These are phyloP conservation scores for Amphipoea oculea DNA, from an alignment of 2,888 invertebrate genomes.

Conservation along the genomic window DNA sequence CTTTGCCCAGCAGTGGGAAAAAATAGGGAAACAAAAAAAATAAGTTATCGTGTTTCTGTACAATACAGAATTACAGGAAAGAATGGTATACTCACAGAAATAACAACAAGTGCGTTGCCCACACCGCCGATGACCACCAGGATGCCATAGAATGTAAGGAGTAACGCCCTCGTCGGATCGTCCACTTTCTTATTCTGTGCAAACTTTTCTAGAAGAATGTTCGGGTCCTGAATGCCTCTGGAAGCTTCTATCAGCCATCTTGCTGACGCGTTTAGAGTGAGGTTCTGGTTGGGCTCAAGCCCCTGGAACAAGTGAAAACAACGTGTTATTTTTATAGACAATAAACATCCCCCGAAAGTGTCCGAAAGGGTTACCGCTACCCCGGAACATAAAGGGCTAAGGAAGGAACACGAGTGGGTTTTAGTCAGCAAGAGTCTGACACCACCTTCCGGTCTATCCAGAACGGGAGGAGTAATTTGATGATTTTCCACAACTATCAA, in stretches of 20 bases:
- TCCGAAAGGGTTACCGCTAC: too few relatives aligned
- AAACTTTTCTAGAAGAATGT: conserved; percentile 91
- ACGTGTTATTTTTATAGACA: background rate
- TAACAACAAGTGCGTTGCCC: conserved; percentile 96
- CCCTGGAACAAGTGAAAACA: conserved; percentile 80
- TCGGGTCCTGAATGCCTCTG: conserved; percentile 82
- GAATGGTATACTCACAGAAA: conserved; percentile 86
- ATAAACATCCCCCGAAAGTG: background rate
- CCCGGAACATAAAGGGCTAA: too few relatives aligned
- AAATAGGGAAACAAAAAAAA: too few relatives aligned
- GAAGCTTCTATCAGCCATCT: conserved; percentile 87
- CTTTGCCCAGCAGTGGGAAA: too few relatives aligned
- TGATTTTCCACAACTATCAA: too few relatives aligned
- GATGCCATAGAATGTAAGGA: conserved; percentile 93
- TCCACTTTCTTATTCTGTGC: conserved; percentile 93
- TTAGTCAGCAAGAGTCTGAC: too few relatives aligned
- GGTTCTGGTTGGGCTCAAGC: conserved; percentile 81
- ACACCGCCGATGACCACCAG: conserved; percentile 95
- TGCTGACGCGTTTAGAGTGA: conserved; percentile 83
- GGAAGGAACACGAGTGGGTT: too few relatives aligned
- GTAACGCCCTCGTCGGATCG: conserved; percentile 92
- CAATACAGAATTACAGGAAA: background rate
- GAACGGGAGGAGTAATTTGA: too few relatives aligned
- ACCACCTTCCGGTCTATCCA: too few relatives aligned
- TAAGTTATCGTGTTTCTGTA: too few relatives aligned